Base-by-base conservation (phyloP, 1,140 invertebrate species). In the Drosophila sp. region DNA sequence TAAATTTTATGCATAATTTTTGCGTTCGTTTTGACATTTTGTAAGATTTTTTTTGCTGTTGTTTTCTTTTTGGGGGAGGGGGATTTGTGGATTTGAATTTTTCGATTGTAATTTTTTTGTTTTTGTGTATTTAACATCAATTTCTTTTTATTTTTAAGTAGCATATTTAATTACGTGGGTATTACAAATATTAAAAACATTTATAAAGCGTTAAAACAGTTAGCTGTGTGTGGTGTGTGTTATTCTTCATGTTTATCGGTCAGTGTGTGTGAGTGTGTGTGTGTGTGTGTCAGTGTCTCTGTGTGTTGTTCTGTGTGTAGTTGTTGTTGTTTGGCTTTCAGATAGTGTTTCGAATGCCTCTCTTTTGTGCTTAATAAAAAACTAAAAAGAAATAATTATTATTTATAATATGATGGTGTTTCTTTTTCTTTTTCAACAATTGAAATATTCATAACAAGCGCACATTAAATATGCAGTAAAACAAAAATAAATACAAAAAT, bases 91-190 rank as follows among this genome's bases (percentile, higher is more conserved):
- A 41, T 65, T 29, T 76, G 70, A 48, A 14, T 48, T 65, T 41
- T 25, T 41, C 21, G 16, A 45, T 73, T 40, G 63, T 58, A 7
- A 32, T 14, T 41, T 56, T 57, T 57, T 64, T 48, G 9, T 43
- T 29, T 57, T 64, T 56, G 50, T 9, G 29, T 38, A 46, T 66
- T 59, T 53, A 4, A 51, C 45, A 46, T 45, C 43, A 48, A 61
- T 51, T 62, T 45, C 32, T 29, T 48, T 45, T 62, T 61, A n/a
- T 59, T 72, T 72, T 69, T 67, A 67, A 66, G 63, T 70, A 77
- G 66, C 64, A 74, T 74, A 77, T 77, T 80, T 65, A 72, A 72
- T 72, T 72, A 72, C 70, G 51, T 58, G 32, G 29, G 54, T 64
- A 64, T 41, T 64, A 72, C 53, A 72, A 66, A 66, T 72, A 53